phyloP scores from a whole-genome alignment of 2,113 vertebrate genomes.

The Rhodinocichla rosea region DNA sequence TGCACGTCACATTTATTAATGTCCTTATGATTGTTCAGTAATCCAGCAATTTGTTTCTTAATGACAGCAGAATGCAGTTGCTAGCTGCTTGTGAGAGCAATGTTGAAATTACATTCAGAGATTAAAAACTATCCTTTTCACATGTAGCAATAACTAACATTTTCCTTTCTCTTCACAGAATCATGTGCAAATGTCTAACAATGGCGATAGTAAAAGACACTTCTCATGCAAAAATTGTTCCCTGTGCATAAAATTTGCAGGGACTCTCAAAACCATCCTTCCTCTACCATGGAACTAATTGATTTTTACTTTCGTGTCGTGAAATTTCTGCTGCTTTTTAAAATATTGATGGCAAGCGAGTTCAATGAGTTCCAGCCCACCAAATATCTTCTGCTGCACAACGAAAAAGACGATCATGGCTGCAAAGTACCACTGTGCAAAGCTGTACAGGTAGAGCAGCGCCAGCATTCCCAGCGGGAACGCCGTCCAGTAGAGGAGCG shows the following conservation, averaged over 20 bases:
- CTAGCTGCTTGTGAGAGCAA: slow-evolving; percentile 50
- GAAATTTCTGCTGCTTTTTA: slow-evolving; percentile 61
- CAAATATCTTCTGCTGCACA: slow-evolving; percentile 83
- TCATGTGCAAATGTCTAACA: slow-evolving; percentile 66
- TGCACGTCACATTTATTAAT: slow-evolving; percentile 9
- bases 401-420: slow-evolving; percentile 75
- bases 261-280: background rate
- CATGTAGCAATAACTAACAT: slow-evolving; percentile 34
- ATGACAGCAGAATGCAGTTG: slow-evolving; percentile 16
- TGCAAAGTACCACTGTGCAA: slow-evolving; percentile 82
- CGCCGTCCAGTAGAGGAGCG: slow-evolving; percentile 87
- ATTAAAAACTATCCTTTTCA: slow-evolving; percentile 32
- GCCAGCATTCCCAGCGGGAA: slow-evolving; percentile 77
- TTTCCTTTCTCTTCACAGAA: slow-evolving; percentile 47
- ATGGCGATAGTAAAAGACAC: slow-evolving; percentile 52
- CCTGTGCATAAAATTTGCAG: slow-evolving; percentile 36
- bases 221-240: slow-evolving; percentile 74
- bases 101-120: slow-evolving; percentile 72
- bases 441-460: slow-evolving; percentile 79
- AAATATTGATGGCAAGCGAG: slow-evolving; percentile 83
- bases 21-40: slow-evolving; percentile 40
- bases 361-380: slow-evolving; percentile 92
- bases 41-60: slow-evolving; percentile 56
- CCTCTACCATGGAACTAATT: background rate
- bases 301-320: slow-evolving; percentile 68